These are phyloP conservation scores for Cotesia vestalis DNA, from an alignment of 1,140 invertebrate species.

Conservation along the genomic window DNA sequence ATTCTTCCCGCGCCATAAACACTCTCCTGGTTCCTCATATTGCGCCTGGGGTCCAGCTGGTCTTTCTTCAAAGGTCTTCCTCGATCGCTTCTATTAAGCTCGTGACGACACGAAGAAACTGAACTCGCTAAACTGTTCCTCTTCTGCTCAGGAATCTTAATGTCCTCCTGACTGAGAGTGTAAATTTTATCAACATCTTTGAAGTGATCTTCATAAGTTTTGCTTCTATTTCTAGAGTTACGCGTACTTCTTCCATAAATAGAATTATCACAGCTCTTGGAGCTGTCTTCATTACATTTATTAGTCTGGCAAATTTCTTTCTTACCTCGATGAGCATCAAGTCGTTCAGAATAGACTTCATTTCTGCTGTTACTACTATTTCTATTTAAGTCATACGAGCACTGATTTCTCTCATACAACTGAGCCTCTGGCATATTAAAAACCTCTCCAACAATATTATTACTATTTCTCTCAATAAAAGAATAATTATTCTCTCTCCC, in stretches of 20 bases:
- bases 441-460: constrained; percentile 19
- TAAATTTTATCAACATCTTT: constrained; percentile 61
- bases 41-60: background rate
- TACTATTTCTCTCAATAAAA: constrained; percentile 24
- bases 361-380: background rate
- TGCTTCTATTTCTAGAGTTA: constrained; percentile 31
- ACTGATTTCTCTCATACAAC: constrained; percentile 42
- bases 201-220: constrained; percentile 52
- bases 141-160: constrained; percentile 40
- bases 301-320: background rate
- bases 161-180: constrained; percentile 50
- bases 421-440: constrained; percentile 34
- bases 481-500: constrained; percentile 36
- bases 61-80: constrained; percentile 19
- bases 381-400: constrained; percentile 41
- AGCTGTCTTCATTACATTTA: background rate
- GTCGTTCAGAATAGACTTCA: background rate
- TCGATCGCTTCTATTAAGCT: background rate
- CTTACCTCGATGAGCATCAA: background rate
- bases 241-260: constrained; percentile 43
- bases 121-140: constrained; percentile 42
- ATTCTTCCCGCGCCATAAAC: background rate
- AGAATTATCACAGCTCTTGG: constrained; percentile 47
- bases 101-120: constrained; percentile 10
- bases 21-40: background rate